A percentile compares a stretch with the other conserved stretches of the same genome.
phyloP scores from a whole-genome alignment of 1,140 invertebrate species.

The Tachypleus tridentatus region DNA sequence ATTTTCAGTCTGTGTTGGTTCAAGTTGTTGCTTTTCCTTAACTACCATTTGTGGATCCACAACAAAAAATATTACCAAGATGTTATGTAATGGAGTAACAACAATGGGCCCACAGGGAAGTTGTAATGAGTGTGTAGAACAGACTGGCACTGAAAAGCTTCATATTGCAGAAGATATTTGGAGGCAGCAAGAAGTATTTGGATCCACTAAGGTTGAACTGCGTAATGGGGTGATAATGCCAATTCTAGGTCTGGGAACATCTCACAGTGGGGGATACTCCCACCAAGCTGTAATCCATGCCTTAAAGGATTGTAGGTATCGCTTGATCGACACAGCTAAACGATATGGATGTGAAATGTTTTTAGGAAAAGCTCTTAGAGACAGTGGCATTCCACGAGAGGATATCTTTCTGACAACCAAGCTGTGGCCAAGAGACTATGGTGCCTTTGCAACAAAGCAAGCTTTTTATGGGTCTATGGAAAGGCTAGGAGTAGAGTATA shows the following conservation, averaged over 20 bases:
- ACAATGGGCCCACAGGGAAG: no score
- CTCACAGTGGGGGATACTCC: constrained; percentile 35
- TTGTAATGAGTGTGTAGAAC: no score
- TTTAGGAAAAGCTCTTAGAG: constrained; percentile 7
- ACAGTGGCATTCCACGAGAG: constrained; percentile 27
- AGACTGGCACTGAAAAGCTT: no score
- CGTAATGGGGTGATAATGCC: constrained; percentile 22
- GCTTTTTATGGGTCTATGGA: constrained; percentile 30
- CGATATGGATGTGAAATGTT: constrained; percentile 32
- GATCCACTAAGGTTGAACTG: constrained; percentile 19
- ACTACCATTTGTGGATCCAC: no score
- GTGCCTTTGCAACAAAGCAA: constrained; percentile 24
- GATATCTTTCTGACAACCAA: constrained; percentile 34
- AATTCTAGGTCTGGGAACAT: constrained; percentile 28
- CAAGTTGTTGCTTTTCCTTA: no score
- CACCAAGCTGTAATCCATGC: constrained; percentile 35
- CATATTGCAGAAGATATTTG: no score
- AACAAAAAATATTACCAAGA: no score
- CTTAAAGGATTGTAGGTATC: constrained; percentile 32
- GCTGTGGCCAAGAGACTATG: constrained; percentile 35
- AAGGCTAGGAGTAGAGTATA: constrained; percentile 32
- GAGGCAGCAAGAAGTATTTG: constrained; percentile 14
- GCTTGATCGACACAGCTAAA: constrained; percentile 36
- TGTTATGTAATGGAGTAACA: no score
- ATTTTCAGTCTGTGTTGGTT: no score